Evolutionary conservation across 2,797 vertebrate species (phyloP).

Genomic region (Oophaga sylvatica): DNA sequence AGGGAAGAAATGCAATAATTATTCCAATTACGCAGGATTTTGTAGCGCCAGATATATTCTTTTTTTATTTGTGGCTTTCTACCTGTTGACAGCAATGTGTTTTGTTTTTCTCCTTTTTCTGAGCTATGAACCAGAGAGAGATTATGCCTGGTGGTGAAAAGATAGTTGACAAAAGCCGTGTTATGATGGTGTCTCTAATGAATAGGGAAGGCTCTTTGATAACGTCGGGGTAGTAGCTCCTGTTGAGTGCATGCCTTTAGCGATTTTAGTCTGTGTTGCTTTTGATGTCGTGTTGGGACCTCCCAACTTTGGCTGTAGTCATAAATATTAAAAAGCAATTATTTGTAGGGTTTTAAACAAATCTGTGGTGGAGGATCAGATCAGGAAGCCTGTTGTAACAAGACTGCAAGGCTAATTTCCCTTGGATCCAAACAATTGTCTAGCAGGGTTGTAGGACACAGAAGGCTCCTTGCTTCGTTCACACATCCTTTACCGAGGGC

Average conservation of each 20-base stretch:
- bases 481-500: slow-evolving; percentile 15
- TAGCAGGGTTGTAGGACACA: slow-evolving; percentile 36
- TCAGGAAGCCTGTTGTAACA: slow-evolving; percentile 51
- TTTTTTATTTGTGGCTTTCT: slow-evolving; percentile 23
- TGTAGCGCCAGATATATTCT: slow-evolving; percentile 10
- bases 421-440: slow-evolving; percentile 39
- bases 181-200: slow-evolving; percentile 48
- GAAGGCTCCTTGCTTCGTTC: slow-evolving; percentile 31
- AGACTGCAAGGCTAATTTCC: slow-evolving; percentile 53
- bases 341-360: slow-evolving; percentile 57
- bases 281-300: slow-evolving; percentile 51
- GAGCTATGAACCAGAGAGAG: slow-evolving; percentile 28
- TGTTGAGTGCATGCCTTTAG: slow-evolving; percentile 44
- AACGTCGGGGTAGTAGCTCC: slow-evolving; percentile 45
- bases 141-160: slow-evolving; percentile 44
- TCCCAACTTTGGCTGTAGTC: slow-evolving; percentile 37
- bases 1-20: slow-evolving; percentile 38
- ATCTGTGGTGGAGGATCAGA: slow-evolving; percentile 51
- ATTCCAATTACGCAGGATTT: slow-evolving; percentile 59
- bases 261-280: slow-evolving; percentile 36
- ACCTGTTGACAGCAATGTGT: slow-evolving; percentile 52
- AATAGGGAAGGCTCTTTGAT: slow-evolving; percentile 44
- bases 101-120: not conserved
- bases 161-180: slow-evolving; percentile 34
- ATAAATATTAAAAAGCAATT: slow-evolving; percentile 59